These are phyloP conservation scores for Pangasius mekongensis DNA, from an alignment of 2,797 vertebrate genomes.

Conservation along the genomic window DNA sequence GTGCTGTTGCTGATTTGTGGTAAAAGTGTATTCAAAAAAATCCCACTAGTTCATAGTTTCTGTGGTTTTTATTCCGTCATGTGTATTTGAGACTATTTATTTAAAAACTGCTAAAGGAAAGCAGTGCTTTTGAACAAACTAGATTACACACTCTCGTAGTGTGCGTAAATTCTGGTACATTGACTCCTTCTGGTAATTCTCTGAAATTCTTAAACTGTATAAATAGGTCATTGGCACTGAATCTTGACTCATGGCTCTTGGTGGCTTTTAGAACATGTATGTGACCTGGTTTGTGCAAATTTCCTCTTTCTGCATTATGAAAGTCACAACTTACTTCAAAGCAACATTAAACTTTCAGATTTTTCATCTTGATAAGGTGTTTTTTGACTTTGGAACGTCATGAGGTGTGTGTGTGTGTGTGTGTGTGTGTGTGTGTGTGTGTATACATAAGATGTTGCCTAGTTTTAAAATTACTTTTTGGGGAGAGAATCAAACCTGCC, in stretches of 20 bases:
- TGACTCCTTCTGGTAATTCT: background rate
- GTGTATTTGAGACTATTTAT: background rate
- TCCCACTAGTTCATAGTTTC: background rate
- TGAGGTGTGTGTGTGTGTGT: background rate
- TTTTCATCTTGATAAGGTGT: background rate
- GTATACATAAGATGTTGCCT: background rate
- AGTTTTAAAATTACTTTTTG: background rate
- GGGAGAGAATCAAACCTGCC: background rate
- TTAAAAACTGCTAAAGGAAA: background rate
- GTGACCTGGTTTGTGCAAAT: conserved; percentile 68
- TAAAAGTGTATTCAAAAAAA: background rate
- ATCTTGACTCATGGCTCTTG: conserved; percentile 21
- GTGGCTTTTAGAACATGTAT: conserved; percentile 8
- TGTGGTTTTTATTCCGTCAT: background rate
- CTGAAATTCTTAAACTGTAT: background rate
- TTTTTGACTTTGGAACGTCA: background rate
- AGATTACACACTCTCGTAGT: too few relatives aligned
- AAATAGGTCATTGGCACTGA: conserved; percentile 31
- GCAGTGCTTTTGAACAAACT: background rate
- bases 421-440: background rate
- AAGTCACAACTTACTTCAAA: conserved; percentile 43
- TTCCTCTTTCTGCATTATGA: conserved; percentile 54
- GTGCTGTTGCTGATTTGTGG: background rate
- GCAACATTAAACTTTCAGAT: conserved; percentile 26
- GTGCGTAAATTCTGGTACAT: background rate